Evolutionary conservation across 2,113 vertebrate genomes (phyloP), one percentile per base, ranked within the genome.

Genomic region (Scomber japonicus): DNA sequence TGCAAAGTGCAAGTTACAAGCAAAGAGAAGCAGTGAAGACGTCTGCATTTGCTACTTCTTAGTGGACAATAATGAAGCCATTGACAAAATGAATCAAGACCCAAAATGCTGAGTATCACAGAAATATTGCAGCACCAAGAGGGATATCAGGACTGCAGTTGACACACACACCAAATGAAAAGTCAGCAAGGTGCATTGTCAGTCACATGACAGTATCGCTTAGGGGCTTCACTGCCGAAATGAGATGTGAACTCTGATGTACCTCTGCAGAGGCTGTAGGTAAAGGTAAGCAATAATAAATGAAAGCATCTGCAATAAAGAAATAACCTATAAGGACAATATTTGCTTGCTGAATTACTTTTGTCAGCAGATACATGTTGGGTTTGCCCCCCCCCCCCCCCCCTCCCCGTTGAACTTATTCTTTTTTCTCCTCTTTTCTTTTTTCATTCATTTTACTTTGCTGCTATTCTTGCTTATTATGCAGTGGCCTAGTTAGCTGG

Each of bases 401-500:
- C 24, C 24, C 55, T 71, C 72, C 67, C 73, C 15, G 11, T 45
- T 70, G 77, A 87, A 80, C 77, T 12, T 55, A 85, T 71, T 80
- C 87, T 24, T 17, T 72, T 63, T 80, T 51, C 19, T 3, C 51
- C 2, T 3, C 24, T 14, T 66, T 61, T 61, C 54, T 50, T 57
- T 85, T 78, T 64, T 0, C 55, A 45, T 75, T 80, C 64, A 59
- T 86, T 78, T 82, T 54, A 62, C 85, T 89, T 86, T 78, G 61
- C 87, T 85, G 87, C 84, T 91, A 84, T 87, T 91, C 88, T 87
- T 84, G 89, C 92, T 93, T 91, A 93, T 91, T 92, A 94, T 92
- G 93, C 93, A 86, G 89, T 92, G 92, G 83, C 92, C 92, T 93
- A 94, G 89, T 94, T 93, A 92, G 90, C 83, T 64, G 86, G 81